Evolutionary conservation across 2,113 vertebrate genomes (phyloP).

Genomic region (Microcebus murinus): DNA sequence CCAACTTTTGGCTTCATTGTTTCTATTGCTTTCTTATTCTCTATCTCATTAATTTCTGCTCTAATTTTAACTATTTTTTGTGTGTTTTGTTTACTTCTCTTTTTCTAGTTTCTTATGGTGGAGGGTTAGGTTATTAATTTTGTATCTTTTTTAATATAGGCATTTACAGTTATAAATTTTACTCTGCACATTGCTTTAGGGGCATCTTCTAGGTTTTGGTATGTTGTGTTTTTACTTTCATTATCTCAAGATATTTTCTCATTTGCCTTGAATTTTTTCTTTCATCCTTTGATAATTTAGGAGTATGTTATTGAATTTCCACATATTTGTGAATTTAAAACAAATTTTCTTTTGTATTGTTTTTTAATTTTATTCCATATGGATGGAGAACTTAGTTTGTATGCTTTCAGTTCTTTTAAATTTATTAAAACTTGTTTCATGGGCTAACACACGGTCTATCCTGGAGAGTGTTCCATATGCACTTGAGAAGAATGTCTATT

Average conservation of each 20-base stretch:
- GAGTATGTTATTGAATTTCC: not conserved
- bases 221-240: not conserved
- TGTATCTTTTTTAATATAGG: not conserved
- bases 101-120: not conserved
- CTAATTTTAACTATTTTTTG: constrained; percentile 23
- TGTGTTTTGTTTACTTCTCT: not conserved
- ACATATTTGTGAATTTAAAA: not conserved
- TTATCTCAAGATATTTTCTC: not conserved
- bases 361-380: not conserved
- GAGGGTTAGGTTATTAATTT: constrained; percentile 9
- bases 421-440: not conserved
- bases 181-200: not conserved
- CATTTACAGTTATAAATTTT: not conserved
- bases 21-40: constrained; percentile 24
- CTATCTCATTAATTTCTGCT: constrained; percentile 10
- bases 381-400: not conserved
- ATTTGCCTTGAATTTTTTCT: not conserved
- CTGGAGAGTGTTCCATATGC: not conserved
- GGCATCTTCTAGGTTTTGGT: not conserved
- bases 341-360: not conserved
- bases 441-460: not conserved
- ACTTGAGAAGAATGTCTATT: not conserved
- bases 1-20: constrained; percentile 4
- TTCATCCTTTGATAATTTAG: not conserved
- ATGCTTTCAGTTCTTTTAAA: not conserved